Base-by-base conservation (phyloP, 2,797 vertebrate species). In the Acropternis orthonyx region DNA sequence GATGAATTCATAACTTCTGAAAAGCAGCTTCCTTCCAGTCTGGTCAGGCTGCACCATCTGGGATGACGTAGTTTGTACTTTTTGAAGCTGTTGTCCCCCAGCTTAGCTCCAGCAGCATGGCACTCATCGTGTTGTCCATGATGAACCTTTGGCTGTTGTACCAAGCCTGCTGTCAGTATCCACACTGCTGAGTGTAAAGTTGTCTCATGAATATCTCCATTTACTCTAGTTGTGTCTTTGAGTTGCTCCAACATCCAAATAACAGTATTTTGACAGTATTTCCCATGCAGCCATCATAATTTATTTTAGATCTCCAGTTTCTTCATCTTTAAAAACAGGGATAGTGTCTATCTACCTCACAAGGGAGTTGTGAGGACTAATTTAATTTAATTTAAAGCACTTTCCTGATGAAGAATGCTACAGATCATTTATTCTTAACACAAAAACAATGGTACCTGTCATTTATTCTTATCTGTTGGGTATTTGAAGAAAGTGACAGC, bases 361-460 rank as follows among this genome's bases (percentile, higher is more conserved):
- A 63, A 89, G 55, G 71, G 88, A 79, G 26, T 66, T 95, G 84
- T 91, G 85, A 97, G 93, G 72, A 88, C 65, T 95, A 84, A 89
- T 91, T 89, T 86, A 80, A 85, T 74, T 87, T 92, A 41, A 66
- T 90, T 79, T 79, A 71, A 76, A 92, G 43, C 82, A 73, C 55
- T 71, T 92, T 78, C 51, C 84, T 91, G 59, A 71, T 88, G 77
- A 88, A 65, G 54, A 93, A 78, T 85, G 69, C 72, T 93, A 92
- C 63, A 71, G 46, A 85, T 78, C 74, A 93, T 92, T 92, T 94
- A 92, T 89, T 96, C 63, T 77, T 92, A 84, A 91, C 30, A 46
- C 56, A 79, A 72, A 89, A 92, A 28, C 66, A 91, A 41, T 77
- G 66, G 66, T 84, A 92, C 49, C 88, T 94, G 90, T 82, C 91